phyloP scores from a whole-genome alignment of 1,140 invertebrate genomes.

The Drosophila tristis region DNA sequence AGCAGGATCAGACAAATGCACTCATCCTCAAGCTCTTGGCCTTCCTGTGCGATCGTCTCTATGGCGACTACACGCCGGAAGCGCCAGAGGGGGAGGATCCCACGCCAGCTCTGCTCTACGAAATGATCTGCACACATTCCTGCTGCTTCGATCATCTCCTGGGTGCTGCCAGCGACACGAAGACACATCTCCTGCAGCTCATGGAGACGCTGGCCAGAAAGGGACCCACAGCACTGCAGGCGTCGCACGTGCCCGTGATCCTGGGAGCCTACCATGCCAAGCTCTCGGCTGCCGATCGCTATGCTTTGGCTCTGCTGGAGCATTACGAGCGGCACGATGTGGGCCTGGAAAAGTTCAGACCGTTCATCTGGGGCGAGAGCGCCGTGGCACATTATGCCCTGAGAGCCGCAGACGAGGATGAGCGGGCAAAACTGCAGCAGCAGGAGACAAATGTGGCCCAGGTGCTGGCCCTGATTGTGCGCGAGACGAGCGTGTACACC shows the following conservation, averaged over 20 bases:
- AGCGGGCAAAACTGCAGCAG: conserved; percentile 85
- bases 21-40: conserved; percentile 86
- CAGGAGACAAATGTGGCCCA: conserved; percentile 89
- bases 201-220: conserved; percentile 86
- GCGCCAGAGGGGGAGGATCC: conserved; percentile 1
- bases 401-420: conserved; percentile 85
- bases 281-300: conserved; percentile 87
- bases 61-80: conserved; percentile 71
- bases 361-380: conserved; percentile 91
- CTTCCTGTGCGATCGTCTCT: conserved; percentile 86
- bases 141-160: conserved; percentile 87
- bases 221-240: conserved; percentile 86
- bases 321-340: conserved; percentile 87
- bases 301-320: conserved; percentile 87
- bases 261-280: conserved; percentile 90
- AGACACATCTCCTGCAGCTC: conserved; percentile 87
- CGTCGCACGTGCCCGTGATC: conserved; percentile 88
- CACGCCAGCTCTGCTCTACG: conserved; percentile 85
- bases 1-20: conserved; percentile 68
- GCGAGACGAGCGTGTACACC: conserved; percentile 87
- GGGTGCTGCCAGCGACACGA: conserved; percentile 84
- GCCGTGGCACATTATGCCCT: conserved; percentile 91
- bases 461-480: conserved; percentile 89
- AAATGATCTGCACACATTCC: conserved; percentile 91
- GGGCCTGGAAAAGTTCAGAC: conserved; percentile 88